phyloP scores from a whole-genome alignment of 2,888 invertebrate species.

The Plusia festucae region DNA sequence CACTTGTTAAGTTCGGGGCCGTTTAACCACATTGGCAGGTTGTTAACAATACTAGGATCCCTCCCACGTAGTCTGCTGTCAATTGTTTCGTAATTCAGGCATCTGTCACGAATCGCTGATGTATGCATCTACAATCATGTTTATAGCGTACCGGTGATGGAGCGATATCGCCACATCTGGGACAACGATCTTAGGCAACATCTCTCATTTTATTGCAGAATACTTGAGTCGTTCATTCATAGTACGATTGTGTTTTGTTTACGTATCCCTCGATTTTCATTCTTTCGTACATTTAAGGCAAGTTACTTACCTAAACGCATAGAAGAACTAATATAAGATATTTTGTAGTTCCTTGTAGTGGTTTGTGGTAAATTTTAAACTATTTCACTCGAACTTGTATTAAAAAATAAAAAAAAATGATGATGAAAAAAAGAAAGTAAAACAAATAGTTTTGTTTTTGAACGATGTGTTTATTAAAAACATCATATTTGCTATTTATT shows the following conservation, averaged over 20 bases:
- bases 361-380: too few relatives aligned
- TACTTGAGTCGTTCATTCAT: constrained; percentile 39
- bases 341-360: too few relatives aligned
- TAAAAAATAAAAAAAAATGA: too few relatives aligned
- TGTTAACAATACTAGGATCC: constrained; percentile 56
- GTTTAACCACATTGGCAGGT: constrained; percentile 43
- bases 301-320: too few relatives aligned
- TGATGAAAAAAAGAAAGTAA: too few relatives aligned
- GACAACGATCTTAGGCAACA: constrained; percentile 38
- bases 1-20: constrained; percentile 65
- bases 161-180: constrained; percentile 59
- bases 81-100: constrained; percentile 73
- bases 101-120: constrained; percentile 78
- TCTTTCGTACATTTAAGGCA: too few relatives aligned
- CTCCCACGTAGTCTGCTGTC: constrained; percentile 57
- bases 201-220: constrained; percentile 37
- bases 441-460: too few relatives aligned
- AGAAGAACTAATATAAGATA: too few relatives aligned
- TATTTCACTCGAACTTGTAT: too few relatives aligned
- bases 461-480: too few relatives aligned
- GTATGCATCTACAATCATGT: constrained; percentile 71
- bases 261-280: background rate
- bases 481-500: too few relatives aligned
- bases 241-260: constrained; percentile 5
- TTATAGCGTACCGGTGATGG: constrained; percentile 53